Conservation (phyloP, 2,888 invertebrate species). For the Hydropsyche betteni region DNA sequence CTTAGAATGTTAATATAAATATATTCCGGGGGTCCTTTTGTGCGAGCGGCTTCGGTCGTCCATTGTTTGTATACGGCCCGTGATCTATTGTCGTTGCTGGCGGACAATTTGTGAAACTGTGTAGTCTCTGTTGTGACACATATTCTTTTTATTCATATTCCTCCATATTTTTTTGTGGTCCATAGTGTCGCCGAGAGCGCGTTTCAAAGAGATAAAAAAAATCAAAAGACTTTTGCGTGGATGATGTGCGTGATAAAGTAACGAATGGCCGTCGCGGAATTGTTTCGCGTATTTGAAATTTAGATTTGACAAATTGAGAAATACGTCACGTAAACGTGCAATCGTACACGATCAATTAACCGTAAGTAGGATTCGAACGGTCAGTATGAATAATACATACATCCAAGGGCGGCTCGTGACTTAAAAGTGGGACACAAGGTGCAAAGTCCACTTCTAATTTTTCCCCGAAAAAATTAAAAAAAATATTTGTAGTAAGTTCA, state of each 20-base stretch:
- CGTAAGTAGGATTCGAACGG: no score
- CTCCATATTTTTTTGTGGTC: background rate
- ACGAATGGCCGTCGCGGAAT: background rate
- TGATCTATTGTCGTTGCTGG: slow-evolving; percentile 38
- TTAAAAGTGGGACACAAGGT: no score
- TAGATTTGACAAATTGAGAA: no score
- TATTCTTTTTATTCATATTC: slow-evolving; percentile 4
- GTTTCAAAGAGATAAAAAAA: background rate
- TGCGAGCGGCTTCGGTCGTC: slow-evolving; percentile 7
- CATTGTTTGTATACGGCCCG: slow-evolving; percentile 34
- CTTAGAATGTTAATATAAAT: slow-evolving; percentile 39
- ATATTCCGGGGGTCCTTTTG: slow-evolving; percentile 35
- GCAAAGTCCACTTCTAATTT: no score
- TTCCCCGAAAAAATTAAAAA: no score
- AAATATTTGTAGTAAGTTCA: no score
- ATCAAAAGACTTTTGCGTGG: background rate
- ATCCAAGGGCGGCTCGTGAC: no score
- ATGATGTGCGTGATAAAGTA: background rate
- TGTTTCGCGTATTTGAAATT: no score
- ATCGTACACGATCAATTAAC: no score
- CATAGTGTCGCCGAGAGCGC: no score
- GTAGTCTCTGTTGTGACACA: slow-evolving; percentile 34
- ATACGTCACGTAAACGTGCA: no score
- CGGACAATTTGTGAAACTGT: slow-evolving; percentile 37
- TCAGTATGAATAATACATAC: no score